Evolutionary conservation across 2,113 vertebrate genomes (phyloP).

Genomic region (Proteles cristata): DNA sequence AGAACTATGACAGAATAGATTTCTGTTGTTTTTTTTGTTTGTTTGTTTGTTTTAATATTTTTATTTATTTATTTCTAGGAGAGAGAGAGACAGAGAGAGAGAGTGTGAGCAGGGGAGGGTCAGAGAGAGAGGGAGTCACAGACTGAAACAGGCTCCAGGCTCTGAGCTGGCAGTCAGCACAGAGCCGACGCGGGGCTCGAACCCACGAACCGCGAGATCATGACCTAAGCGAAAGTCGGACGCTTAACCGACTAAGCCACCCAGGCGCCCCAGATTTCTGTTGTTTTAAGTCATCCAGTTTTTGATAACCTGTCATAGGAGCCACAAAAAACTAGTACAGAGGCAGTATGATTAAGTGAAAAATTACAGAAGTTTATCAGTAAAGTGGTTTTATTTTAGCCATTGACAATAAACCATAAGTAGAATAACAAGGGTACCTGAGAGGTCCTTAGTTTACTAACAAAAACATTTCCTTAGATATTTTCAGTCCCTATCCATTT

Average conservation of each 20-base stretch:
- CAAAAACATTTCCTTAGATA: neutral
- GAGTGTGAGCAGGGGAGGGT: no score
- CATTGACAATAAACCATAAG: neutral
- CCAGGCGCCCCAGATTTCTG: no score
- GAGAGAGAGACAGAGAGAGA: no score
- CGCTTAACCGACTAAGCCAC: no score
- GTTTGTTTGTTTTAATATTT: no score
- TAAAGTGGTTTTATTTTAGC: conserved; percentile 10
- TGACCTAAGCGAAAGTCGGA: no score
- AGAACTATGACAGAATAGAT: neutral
- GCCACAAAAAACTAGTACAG: neutral
- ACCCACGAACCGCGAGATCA: no score
- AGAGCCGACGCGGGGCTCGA: no score
- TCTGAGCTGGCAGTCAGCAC: no score
- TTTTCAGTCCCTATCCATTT: neutral
- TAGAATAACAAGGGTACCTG: neutral
- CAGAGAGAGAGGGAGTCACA: no score
- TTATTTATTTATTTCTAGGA: no score
- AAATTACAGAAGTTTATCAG: neutral
- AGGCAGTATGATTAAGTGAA: neutral
- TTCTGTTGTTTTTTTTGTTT: neutral
- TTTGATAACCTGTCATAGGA: neutral
- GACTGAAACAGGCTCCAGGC: no score
- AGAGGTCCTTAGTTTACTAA: neutral
- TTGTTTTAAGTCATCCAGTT: neutral